phyloP scores from a whole-genome alignment of 2,113 vertebrate species.

The Pygoscelis adeliae region DNA sequence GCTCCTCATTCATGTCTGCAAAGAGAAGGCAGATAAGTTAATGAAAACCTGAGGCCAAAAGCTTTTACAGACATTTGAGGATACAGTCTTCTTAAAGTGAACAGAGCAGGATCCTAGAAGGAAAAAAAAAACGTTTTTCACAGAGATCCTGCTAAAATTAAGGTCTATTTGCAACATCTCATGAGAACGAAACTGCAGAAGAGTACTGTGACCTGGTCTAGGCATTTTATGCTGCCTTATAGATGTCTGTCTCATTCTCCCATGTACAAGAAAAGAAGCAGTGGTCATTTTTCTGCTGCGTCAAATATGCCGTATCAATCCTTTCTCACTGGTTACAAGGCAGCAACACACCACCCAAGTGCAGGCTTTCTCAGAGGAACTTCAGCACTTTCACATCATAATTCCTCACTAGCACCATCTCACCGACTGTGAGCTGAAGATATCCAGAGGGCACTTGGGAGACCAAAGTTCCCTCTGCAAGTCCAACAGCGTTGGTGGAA shows the following conservation, averaged over 20 bases:
- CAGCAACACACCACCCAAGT: not conserved
- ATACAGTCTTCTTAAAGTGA: not conserved
- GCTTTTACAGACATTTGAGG: not conserved
- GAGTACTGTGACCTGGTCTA: not conserved
- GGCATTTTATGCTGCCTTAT: not conserved
- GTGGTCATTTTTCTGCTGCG: not conserved
- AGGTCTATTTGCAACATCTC: not conserved
- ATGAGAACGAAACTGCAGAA: not conserved
- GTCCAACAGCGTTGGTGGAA: not conserved
- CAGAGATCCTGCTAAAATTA: not conserved
- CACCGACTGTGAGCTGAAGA: not conserved
- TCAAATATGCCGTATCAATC: not conserved
- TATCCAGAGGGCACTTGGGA: not conserved
- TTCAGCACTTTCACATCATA: not conserved
- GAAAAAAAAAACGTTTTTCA: fast-evolving
- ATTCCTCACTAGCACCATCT: not conserved
- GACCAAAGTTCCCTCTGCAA: not conserved
- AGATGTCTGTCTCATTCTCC: not conserved
- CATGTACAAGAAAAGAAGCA: not conserved
- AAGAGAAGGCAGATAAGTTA: constrained; percentile 60
- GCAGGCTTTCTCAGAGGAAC: not conserved
- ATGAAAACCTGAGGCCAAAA: not conserved
- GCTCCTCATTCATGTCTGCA: constrained; percentile 86
- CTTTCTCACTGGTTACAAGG: not conserved
- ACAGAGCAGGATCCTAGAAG: not conserved